Conservation (phyloP, 2,113 vertebrate species). For the Calypte anna region DNA sequence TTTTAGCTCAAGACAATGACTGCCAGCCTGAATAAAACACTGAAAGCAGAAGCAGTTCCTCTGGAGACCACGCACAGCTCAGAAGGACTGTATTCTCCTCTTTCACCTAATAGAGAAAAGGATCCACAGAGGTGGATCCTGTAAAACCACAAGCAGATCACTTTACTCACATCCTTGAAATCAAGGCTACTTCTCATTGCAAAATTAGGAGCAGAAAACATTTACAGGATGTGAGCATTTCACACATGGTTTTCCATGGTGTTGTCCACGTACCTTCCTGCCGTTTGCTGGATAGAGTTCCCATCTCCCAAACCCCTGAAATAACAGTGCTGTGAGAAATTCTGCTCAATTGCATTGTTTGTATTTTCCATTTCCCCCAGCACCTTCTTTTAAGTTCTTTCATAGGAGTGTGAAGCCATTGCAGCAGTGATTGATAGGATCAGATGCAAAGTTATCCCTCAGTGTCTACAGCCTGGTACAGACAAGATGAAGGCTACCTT, state of each 20-base stretch:
- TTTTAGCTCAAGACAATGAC: background rate
- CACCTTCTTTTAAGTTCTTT: constrained; percentile 23
- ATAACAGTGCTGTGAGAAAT: constrained; percentile 45
- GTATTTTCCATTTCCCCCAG: constrained; percentile 26
- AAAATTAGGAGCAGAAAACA: background rate
- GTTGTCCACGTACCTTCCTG: background rate
- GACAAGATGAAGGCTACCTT: constrained; percentile 21
- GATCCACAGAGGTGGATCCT: background rate
- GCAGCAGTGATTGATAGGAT: constrained; percentile 57
- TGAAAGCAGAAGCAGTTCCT: background rate
- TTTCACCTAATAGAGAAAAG: background rate
- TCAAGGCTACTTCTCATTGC: background rate
- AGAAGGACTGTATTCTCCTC: background rate
- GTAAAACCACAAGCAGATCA: background rate
- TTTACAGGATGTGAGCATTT: background rate
- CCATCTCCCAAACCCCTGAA: background rate
- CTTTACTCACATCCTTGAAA: background rate
- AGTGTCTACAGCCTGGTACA: constrained; percentile 1
- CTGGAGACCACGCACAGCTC: background rate
- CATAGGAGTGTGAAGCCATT: constrained; percentile 46
- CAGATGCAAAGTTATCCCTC: constrained; percentile 49
- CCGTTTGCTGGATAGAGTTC: background rate
- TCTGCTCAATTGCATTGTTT: background rate
- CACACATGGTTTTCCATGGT: background rate
- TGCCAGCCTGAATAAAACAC: background rate